Conservation (phyloP, 2,888 invertebrate genomes). For the Lasioglossum figueresi region DNA sequence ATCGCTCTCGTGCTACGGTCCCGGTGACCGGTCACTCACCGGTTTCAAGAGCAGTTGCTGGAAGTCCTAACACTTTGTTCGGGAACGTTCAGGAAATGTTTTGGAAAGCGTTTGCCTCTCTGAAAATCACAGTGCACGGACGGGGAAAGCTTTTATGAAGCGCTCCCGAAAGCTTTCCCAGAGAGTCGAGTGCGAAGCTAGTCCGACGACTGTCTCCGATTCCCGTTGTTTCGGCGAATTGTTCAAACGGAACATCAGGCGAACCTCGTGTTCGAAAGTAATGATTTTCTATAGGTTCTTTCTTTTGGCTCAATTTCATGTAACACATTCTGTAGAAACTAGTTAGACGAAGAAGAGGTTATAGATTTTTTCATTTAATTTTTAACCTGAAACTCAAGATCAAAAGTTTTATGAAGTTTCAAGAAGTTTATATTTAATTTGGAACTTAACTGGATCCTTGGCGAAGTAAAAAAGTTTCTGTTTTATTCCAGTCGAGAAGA, state of each 20-base stretch:
- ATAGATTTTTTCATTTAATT: neutral
- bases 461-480: neutral
- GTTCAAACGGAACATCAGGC: neutral
- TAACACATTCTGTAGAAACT: neutral
- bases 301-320: neutral
- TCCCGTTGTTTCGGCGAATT: neutral
- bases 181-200: neutral
- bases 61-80: constrained; percentile 28
- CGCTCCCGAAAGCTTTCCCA: neutral
- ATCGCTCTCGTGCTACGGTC: constrained; percentile 30
- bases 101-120: neutral
- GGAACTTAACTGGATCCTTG: neutral
- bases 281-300: neutral
- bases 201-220: constrained; percentile 1
- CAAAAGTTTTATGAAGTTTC: neutral
- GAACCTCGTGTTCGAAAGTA: neutral
- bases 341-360: neutral
- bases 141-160: constrained; percentile 2
- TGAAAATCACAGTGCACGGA: neutral
- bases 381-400: neutral
- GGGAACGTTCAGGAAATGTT: neutral
- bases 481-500: neutral
- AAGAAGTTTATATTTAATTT: neutral
- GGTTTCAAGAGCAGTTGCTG: constrained; percentile 6
- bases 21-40: constrained; percentile 20